These are phyloP conservation scores for Holocentrus rufus DNA, from an alignment of 2,797 vertebrate genomes.

Conservation along the genomic window DNA sequence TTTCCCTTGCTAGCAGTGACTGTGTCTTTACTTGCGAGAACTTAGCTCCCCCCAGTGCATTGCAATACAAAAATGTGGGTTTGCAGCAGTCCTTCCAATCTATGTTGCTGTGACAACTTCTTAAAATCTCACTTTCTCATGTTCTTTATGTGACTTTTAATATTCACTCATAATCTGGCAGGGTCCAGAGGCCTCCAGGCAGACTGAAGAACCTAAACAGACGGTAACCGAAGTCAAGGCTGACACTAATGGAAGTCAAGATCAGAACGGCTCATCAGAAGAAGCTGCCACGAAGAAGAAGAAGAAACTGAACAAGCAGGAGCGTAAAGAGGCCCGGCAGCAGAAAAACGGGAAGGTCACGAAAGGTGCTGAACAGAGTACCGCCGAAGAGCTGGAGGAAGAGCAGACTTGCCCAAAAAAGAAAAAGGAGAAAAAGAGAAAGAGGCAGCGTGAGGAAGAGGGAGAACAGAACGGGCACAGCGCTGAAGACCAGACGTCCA, in stretches of 20 bases:
- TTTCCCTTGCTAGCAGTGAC: too few species aligned
- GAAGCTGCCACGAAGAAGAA: conserved; percentile 51
- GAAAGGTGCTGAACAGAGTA: conserved; percentile 20
- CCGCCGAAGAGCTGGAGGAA: conserved; percentile 51
- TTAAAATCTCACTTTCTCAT: not conserved
- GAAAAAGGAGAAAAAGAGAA: conserved; percentile 69
- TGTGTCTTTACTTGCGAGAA: not conserved
- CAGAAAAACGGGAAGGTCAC: conserved; percentile 59
- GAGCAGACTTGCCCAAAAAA: conserved; percentile 38
- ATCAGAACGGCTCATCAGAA: conserved; percentile 33
- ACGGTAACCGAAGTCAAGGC: conserved; percentile 17
- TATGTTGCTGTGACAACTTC: not conserved
- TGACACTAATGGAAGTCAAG: conserved; percentile 33
- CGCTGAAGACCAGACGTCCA: conserved; percentile 36
- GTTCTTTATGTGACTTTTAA: conserved; percentile 7
- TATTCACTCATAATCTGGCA: conserved; percentile 11
- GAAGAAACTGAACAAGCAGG: conserved; percentile 85
- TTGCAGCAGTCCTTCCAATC: too few species aligned
- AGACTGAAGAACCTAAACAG: conserved; percentile 23
- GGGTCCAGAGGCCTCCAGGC: conserved; percentile 35
- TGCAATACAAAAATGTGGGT: too few species aligned
- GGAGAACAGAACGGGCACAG: conserved; percentile 26
- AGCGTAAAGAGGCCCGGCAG: conserved; percentile 71
- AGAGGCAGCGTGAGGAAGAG: conserved; percentile 43
- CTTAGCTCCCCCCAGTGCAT: too few species aligned